Base-by-base conservation (phyloP, 2,113 vertebrate species). In the Numenius arquata region DNA sequence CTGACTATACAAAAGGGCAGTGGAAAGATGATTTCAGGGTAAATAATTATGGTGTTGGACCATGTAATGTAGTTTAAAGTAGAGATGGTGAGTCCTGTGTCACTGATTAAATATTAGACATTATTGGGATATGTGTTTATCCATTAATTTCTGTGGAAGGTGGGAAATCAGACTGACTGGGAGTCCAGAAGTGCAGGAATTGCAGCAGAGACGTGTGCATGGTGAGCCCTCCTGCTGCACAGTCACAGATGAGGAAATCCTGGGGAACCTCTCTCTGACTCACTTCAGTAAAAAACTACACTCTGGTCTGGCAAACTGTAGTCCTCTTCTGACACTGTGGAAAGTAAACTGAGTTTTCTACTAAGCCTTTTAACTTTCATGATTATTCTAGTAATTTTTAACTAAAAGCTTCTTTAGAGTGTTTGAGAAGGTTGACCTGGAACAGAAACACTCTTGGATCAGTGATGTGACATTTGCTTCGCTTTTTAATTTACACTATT, bases 211-310 rank as follows among this genome's bases (percentile, higher is more conserved):
- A 29, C 2, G 9, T n/a, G 50, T 50, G 36, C 7, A 1, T 20
- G 23, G 47, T 40, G 66, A 63, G 20, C 38, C 21, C 22, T 75
- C 32, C 41, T 12, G 5, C 32, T 0, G 1, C 47, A 6, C 0
- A 2, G 15, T 5, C 38, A 34, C 5, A 10, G 50, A 9, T 6
- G 25, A n/a, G 25, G 17, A 58, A 36, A 74, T 56, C 36, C 36
- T 18, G n/a, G 58, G n/a, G 30, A 90, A 29, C 15, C 14, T 50
- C 30, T 19, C 36, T 55, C 36, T 4, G 2, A 40, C 17, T 17
- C 2, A 0, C 20, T 68, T 52, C 5, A 9, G 43, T 58, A 6
- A 50, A 47, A 72, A 25, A 6, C 20, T 30, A 1, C 0, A 0
- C 7, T 75, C 19, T 23, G 52, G 4, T n/a, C 71, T 45, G 12